A percentile compares a stretch with the other conserved stretches of the same genome.
Evolutionary conservation across 2,797 vertebrate genomes (phyloP).

Genomic region (Darevskia mixta): DNA sequence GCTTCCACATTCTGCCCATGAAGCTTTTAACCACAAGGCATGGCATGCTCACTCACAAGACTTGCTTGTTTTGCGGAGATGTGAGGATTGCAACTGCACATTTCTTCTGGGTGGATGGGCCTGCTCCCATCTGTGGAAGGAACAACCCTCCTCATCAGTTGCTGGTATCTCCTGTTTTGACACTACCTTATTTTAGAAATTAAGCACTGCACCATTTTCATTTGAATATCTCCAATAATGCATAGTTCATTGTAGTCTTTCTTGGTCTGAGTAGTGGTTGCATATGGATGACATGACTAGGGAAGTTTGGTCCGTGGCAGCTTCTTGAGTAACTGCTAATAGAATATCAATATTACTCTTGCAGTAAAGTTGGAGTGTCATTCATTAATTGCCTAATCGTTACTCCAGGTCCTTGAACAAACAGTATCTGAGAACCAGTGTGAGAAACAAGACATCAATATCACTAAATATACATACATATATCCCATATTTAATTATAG

Average conservation of each 20-base stretch:
- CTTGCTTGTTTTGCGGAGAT: no score
- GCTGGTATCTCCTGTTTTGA: background rate
- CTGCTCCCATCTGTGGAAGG: no score
- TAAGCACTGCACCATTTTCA: background rate
- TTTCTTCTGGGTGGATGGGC: no score
- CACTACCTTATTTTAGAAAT: background rate
- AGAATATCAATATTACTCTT: slow-evolving; percentile 18
- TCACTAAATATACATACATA: fast-evolving
- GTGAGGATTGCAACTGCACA: no score
- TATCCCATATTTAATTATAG: background rate
- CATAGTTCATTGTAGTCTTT: background rate
- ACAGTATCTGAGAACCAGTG: background rate
- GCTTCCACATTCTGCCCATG: no score
- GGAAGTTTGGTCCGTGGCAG: background rate
- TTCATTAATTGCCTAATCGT: slow-evolving; percentile 34
- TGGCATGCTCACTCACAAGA: no score
- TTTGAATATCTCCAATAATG: fast-evolving
- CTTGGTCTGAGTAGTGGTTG: background rate
- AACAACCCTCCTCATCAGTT: no score
- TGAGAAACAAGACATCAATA: slow-evolving; percentile 5
- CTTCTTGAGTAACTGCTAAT: background rate
- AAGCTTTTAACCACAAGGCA: no score
- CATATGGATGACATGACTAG: background rate
- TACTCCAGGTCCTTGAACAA: background rate
- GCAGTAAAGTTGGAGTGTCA: background rate